Conservation (phyloP, 2,888 invertebrate species). For the Hydropsyche betteni region DNA sequence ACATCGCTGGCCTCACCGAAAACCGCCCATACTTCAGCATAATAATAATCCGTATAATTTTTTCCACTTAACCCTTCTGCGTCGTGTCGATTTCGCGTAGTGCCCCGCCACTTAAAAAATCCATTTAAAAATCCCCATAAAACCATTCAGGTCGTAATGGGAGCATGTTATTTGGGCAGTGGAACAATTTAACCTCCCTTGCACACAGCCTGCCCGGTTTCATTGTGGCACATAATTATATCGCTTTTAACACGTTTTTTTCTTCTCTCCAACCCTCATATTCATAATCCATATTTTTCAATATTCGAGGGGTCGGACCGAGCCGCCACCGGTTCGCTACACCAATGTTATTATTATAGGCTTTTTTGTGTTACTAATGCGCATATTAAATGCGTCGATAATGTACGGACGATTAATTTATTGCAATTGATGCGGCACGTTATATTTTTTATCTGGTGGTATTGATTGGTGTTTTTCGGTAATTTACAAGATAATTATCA, state of each 20-base stretch:
- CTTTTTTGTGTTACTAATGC: background rate
- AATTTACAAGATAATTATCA: too few relatives aligned
- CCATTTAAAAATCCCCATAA: constrained; percentile 45
- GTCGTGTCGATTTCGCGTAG: constrained; percentile 38
- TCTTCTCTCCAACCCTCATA: constrained; percentile 40
- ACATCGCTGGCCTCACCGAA: background rate
- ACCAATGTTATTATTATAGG: too few relatives aligned
- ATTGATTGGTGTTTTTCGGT: too few relatives aligned
- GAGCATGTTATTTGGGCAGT: constrained; percentile 45
- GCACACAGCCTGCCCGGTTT: constrained; percentile 25
- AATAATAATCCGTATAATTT: constrained; percentile 12
- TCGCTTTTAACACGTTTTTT: constrained; percentile 50
- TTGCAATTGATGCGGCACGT: too few relatives aligned
- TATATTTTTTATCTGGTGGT: too few relatives aligned
- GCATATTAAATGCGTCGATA: too few relatives aligned
- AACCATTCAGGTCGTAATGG: constrained; percentile 40
- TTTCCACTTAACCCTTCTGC: constrained; percentile 32
- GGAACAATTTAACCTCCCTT: constrained; percentile 48
- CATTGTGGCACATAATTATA: constrained; percentile 48
- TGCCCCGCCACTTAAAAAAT: constrained; percentile 43
- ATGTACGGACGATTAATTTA: constrained; percentile 4
- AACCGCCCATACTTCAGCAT: background rate
- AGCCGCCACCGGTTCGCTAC: background rate
- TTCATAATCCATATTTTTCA: constrained; percentile 48
- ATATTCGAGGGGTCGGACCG: constrained; percentile 35